Evolutionary conservation across 2,888 invertebrate genomes (phyloP).

Genomic region (Dastarcus helophoroides): DNA sequence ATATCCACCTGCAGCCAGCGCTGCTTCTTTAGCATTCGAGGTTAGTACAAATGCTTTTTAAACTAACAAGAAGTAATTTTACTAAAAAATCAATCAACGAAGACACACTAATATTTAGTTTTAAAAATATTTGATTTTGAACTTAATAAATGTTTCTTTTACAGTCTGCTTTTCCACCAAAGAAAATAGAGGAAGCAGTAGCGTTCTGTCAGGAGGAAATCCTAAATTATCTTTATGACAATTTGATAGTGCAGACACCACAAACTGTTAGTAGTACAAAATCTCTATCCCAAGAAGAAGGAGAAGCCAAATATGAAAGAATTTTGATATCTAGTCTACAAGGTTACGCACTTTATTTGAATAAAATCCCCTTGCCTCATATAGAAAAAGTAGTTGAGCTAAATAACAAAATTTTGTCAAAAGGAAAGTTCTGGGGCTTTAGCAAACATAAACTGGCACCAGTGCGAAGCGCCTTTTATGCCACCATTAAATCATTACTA

Average conservation of each 20-base stretch:
- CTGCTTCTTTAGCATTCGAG: slow-evolving; percentile 56
- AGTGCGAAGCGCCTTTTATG: slow-evolving; percentile 56
- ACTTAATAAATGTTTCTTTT: slow-evolving; percentile 8
- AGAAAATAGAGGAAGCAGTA: slow-evolving; percentile 68
- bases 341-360: slow-evolving; percentile 51
- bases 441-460: slow-evolving; percentile 43
- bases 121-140: slow-evolving; percentile 1
- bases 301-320: slow-evolving; percentile 57
- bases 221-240: slow-evolving; percentile 58
- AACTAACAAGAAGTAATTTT: neutral
- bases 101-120: slow-evolving; percentile 2
- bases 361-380: slow-evolving; percentile 41
- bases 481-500: slow-evolving; percentile 48
- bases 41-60: slow-evolving; percentile 27
- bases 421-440: slow-evolving; percentile 62
- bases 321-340: slow-evolving; percentile 54
- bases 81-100: neutral
- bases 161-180: slow-evolving; percentile 65
- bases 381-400: slow-evolving; percentile 41
- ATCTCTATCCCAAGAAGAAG: slow-evolving; percentile 49
- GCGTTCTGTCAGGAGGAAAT: slow-evolving; percentile 76
- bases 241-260: slow-evolving; percentile 49
- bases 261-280: slow-evolving; percentile 43
- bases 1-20: slow-evolving; percentile 70
- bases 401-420: slow-evolving; percentile 28